These are phyloP conservation scores for Coryphaenoides rupestris DNA, from an alignment of 2,113 vertebrate species.

Conservation along the genomic window DNA sequence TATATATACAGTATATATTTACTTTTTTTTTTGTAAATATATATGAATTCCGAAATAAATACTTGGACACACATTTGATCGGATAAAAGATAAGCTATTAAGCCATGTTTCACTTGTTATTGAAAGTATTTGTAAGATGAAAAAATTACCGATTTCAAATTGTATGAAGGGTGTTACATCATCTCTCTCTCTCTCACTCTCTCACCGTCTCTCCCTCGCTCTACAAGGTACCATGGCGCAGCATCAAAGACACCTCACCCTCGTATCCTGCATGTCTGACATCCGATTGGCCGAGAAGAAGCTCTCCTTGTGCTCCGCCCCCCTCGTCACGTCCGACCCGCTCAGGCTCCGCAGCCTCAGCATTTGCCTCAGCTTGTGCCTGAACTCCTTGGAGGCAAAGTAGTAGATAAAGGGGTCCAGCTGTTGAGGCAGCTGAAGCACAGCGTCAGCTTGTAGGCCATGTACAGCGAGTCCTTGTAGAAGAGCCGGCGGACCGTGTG, in stretches of 20 bases:
- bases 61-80: too few species aligned
- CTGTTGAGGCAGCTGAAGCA: constrained; percentile 89
- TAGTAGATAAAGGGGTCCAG: constrained; percentile 97
- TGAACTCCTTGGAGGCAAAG: constrained; percentile 89
- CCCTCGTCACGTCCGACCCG: constrained; percentile 46
- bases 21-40: too few species aligned
- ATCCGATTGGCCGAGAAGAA: constrained; percentile 66
- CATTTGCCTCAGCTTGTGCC: constrained; percentile 74
- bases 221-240: too few species aligned
- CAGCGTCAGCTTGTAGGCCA: constrained; percentile 85
- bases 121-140: too few species aligned
- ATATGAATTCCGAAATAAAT: too few species aligned
- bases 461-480: constrained; percentile 69
- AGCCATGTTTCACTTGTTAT: too few species aligned
- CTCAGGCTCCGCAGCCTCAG: constrained; percentile 44
- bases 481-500: constrained; percentile 80
- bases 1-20: too few species aligned
- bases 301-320: constrained; percentile 67
- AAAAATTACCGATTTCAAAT: too few species aligned
- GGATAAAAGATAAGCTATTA: too few species aligned
- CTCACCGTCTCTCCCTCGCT: background rate
- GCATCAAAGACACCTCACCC: background rate
- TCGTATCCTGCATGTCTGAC: constrained; percentile 37
- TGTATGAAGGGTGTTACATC: too few species aligned
- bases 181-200: background rate